These are phyloP conservation scores for honey bee (Apis mellifera) DNA, from an alignment of 1,140 invertebrate genomes.

Conservation along the genomic window DNA sequence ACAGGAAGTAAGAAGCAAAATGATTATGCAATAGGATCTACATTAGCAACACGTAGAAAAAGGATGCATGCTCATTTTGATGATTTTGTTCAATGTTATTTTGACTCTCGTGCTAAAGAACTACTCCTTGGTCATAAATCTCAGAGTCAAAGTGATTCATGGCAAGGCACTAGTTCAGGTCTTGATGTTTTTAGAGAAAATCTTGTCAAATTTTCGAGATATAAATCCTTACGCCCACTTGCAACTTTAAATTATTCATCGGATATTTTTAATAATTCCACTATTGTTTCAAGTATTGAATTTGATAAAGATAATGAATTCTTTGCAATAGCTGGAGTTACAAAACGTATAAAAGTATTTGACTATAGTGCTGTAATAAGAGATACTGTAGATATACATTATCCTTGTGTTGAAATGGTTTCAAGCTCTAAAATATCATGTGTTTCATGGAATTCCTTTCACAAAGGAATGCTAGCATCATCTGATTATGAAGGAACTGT, in stretches of 20 bases:
- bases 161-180: slow-evolving; percentile 79
- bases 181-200: slow-evolving; percentile 93
- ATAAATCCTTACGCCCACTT: slow-evolving; percentile 89
- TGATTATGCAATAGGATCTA: slow-evolving; percentile 67
- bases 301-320: slow-evolving; percentile 98
- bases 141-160: slow-evolving; percentile 69
- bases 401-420: slow-evolving; percentile 96
- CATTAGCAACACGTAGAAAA: slow-evolving; percentile 86
- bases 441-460: slow-evolving; percentile 96
- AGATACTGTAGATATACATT: slow-evolving; percentile 94
- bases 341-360: slow-evolving; percentile 97
- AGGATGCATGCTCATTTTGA: slow-evolving; percentile 94
- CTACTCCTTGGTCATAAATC: slow-evolving; percentile 83
- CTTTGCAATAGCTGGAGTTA: slow-evolving; percentile 98
- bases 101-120: slow-evolving; percentile 88
- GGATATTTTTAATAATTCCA: slow-evolving; percentile 94
- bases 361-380: slow-evolving; percentile 94
- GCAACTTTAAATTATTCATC: slow-evolving; percentile 95
- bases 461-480: slow-evolving; percentile 94
- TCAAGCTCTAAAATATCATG: slow-evolving; percentile 97
- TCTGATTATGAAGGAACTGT: slow-evolving; percentile 98
- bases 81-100: slow-evolving; percentile 94
- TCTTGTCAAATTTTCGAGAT: slow-evolving; percentile 94
- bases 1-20: slow-evolving; percentile 60
- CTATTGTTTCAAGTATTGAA: slow-evolving; percentile 98